A percentile compares a stretch with the other conserved stretches of the same genome.
phyloP scores from a whole-genome alignment of 64 coral and sea anemone genomes.

The Trachythela sp. region DNA sequence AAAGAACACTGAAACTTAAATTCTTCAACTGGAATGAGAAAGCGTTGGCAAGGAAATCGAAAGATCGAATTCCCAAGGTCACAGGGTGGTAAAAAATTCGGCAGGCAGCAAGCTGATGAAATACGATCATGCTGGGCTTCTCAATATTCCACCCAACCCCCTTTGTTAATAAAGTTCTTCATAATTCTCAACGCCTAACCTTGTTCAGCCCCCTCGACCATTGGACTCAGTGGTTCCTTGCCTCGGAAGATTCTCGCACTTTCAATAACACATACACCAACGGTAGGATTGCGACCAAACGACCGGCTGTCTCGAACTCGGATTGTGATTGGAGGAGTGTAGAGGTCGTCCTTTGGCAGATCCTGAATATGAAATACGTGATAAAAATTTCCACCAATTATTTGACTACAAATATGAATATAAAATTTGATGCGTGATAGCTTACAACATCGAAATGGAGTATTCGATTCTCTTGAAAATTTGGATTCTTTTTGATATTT shows the following conservation, averaged over 20 bases:
- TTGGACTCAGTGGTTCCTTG: slow-evolving; percentile 38
- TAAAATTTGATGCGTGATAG: neutral
- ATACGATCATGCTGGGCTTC: too few relatives aligned
- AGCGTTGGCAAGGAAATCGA: too few relatives aligned
- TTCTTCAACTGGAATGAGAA: too few relatives aligned
- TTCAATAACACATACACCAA: slow-evolving; percentile 69
- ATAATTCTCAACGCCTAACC: neutral
- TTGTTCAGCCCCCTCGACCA: slow-evolving; percentile 28
- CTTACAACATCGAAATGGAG: neutral
- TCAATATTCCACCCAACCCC: too few relatives aligned
- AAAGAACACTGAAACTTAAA: too few relatives aligned
- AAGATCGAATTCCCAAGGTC: too few relatives aligned
- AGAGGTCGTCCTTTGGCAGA: slow-evolving; percentile 82
- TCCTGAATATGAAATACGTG: slow-evolving; percentile 28
- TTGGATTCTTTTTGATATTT: slow-evolving; percentile 78
- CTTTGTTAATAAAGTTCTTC: neutral
- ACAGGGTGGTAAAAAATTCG: too few relatives aligned
- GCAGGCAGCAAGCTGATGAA: too few relatives aligned
- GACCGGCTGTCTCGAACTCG: slow-evolving; percentile 86
- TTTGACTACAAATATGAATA: neutral
- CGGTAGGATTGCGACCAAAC: slow-evolving; percentile 84
- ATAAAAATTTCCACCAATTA: neutral
- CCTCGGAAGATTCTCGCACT: slow-evolving; percentile 56
- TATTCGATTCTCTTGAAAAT: slow-evolving; percentile 56
- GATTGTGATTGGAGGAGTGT: slow-evolving; percentile 74